Base-by-base conservation (phyloP, 2,797 vertebrate species). In the Cetoscarus ocellatus region DNA sequence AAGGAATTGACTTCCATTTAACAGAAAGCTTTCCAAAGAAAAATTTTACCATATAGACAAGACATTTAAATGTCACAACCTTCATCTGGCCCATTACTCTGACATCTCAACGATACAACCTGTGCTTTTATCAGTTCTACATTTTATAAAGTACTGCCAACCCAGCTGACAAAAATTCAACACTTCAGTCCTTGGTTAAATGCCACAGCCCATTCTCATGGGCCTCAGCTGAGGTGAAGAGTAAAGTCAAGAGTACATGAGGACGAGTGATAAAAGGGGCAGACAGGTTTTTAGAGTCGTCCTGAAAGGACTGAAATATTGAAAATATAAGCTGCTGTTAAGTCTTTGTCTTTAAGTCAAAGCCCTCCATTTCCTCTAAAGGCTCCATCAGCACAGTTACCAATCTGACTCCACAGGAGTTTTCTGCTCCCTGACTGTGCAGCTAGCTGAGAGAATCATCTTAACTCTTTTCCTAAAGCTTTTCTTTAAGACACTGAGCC, bases 401-500 rank as follows among this genome's bases (percentile, higher is more conserved):
- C 61, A 47, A 65, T 77, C 51, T 15, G 10, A 40, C 70, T 61
- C 64, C 54, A 38, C 80, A 34, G 69, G 83, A 39, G 66, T 38
- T 67, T 64, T 17, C 27, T 34, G 70, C 35, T 73, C 72, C 70
- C 70, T 56, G 57, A 52, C 71, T n/a, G 49, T 40, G 56, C 54
- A 43, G 53, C 12, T 11, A 38, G 17, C 56, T 7, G 64, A 50
- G 10, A 42, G 14, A 44, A 77, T 75, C 38, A 61, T 42, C 61
- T 63, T 18, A 0, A 18, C 56, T 49, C n/a, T 8, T 3, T 58
- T 36, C 13, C 62, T 13, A 57, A 40, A 13, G 47, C 15, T 9
- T 8, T 18, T 55, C 14, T 34, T 45, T 13, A 36, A 18, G 0
- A 53, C 7, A 59, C 53, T 42, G 54, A 34, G 40, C 44, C 9